These are phyloP conservation scores for Hypolimnas misippus DNA, from an alignment of 2,888 invertebrate genomes.

Conservation along the genomic window DNA sequence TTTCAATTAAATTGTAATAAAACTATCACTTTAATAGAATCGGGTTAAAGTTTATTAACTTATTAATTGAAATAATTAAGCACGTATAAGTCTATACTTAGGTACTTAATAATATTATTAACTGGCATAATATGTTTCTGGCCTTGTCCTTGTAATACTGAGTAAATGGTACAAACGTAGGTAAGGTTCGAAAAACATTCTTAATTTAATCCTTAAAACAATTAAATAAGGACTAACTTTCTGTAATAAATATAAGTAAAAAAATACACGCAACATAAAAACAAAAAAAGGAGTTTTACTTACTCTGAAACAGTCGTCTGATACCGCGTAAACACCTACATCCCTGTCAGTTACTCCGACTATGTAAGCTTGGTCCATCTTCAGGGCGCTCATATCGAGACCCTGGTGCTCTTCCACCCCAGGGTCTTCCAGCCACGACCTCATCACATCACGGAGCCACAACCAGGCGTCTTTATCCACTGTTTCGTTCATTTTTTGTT, in stretches of 20 bases:
- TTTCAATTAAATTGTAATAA: slow-evolving; percentile 5
- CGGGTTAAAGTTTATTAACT: no score
- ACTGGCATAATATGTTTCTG: not conserved
- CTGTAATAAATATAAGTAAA: not conserved
- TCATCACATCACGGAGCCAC: slow-evolving; percentile 72
- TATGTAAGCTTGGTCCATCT: slow-evolving; percentile 87
- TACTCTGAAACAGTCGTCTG: slow-evolving; percentile 89
- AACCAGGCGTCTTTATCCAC: slow-evolving; percentile 66
- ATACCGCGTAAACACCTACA: slow-evolving; percentile 86
- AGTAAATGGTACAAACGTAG: not conserved
- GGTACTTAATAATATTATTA: no score
- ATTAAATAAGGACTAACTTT: not conserved
- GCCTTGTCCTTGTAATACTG: slow-evolving; percentile 1
- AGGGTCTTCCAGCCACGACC: slow-evolving; percentile 85
- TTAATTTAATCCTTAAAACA: not conserved
- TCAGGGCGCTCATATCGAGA: slow-evolving; percentile 83
- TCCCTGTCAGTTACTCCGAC: slow-evolving; percentile 64
- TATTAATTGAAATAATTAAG: no score
- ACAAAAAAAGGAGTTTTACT: slow-evolving; percentile 51
- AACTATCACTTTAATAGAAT: not conserved
- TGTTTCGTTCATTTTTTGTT: slow-evolving; percentile 62
- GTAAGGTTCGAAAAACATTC: not conserved
- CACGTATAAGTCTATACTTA: no score
- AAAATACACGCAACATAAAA: not conserved
- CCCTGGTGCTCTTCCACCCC: slow-evolving; percentile 76